Evolutionary conservation across 2,797 vertebrate genomes (phyloP).

Genomic region (Onychomys arenicola): DNA sequence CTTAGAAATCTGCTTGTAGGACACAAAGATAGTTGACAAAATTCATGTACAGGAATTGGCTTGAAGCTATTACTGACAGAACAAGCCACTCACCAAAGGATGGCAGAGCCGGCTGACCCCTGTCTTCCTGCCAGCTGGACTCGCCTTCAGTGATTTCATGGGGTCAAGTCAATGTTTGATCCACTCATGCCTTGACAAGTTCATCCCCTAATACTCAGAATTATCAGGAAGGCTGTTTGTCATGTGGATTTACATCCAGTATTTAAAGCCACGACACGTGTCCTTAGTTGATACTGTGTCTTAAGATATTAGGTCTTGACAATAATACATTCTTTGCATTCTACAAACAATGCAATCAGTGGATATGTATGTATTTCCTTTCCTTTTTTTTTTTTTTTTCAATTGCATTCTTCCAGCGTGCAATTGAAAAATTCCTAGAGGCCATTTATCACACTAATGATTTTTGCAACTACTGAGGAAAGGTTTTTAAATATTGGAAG

Average conservation of each 20-base stretch:
- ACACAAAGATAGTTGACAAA: not conserved
- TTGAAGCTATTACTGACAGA: constrained; percentile 37
- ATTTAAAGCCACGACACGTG: constrained; percentile 49
- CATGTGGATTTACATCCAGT: not conserved
- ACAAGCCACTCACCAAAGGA: not conserved
- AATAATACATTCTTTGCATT: not conserved
- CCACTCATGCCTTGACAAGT: constrained; percentile 30
- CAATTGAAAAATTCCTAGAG: not conserved
- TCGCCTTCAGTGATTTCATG: not conserved
- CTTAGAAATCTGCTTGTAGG: not conserved
- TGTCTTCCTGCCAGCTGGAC: not conserved
- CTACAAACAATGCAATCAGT: constrained; percentile 40
- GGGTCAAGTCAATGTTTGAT: constrained; percentile 14
- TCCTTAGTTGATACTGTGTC: constrained; percentile 14
- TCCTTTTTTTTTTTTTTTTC: not conserved
- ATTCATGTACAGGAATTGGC: not conserved
- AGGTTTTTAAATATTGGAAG: constrained; percentile 7
- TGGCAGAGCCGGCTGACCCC: not conserved
- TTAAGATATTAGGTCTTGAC: constrained; percentile 50
- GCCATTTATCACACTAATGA: not conserved
- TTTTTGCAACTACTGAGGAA: constrained; percentile 43
- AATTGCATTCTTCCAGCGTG: not conserved
- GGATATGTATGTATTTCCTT: not conserved
- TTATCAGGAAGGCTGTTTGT: constrained; percentile 47
- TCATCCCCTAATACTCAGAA: constrained; percentile 41